Base-by-base conservation (phyloP, 2,888 invertebrate species). In the Alloscopus bannaensis region DNA sequence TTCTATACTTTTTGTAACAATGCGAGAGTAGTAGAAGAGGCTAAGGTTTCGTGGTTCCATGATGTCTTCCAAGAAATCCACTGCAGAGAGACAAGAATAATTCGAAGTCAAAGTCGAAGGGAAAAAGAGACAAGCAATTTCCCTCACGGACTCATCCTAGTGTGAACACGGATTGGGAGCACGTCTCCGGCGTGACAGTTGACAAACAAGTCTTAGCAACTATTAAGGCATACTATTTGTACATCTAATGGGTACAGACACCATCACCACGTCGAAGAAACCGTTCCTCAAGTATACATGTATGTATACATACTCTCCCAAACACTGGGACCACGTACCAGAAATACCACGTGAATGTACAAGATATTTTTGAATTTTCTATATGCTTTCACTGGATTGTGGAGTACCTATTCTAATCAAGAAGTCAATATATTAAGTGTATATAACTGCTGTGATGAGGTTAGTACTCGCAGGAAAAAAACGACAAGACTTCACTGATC, bases 71-170 rank as follows among this genome's bases (percentile, higher is more conserved):
- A 22, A 47, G 57, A 79, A 65, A 79, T 40, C 65, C 69, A 69
- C 45, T 62, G 62, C 40, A 40, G 20, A 68, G 64, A 76, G 76
- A 76, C 76, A 76, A 68, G 81, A 80, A 83, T 76, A 80, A 83
- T 82, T 83, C 81, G 73, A 66, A 68, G 76, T 76, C 60, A 80
- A 72, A 77, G 70, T 79, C 72, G 77, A 71, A 80, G 83, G 73
- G 75, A 81, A 83, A 71, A 75, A 83, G 81, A 80, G 84, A 83
- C 82, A 84, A 84, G 83, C 82, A 84, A 84, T 84, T 84, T 84
- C 84, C 84, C 81, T 82, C 81, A 80, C 71, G 81, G 82, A 82
- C 66, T 79, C 83, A 83, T 81, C 80, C 76, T 81, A 78, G 76
- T 81, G 83, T 82, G 81, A 84, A 83, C 83, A 45, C 76, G 82